Base-by-base conservation (phyloP, 2,888 invertebrate species). In the Chymomyza procnemis region DNA sequence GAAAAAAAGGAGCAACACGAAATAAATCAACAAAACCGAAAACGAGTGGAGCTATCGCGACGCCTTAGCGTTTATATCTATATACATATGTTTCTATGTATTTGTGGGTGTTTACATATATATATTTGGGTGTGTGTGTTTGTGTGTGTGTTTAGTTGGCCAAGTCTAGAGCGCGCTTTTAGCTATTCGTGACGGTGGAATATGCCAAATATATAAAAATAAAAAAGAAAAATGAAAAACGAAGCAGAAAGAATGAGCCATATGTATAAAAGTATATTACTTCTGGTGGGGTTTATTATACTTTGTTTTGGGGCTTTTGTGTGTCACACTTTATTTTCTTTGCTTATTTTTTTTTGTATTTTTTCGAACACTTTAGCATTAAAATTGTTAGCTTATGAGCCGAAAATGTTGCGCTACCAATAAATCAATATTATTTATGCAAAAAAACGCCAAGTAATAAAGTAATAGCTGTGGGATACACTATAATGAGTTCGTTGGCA, bases 341-440 rank as follows among this genome's bases (percentile, higher is more conserved):
- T 54, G n/a, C n/a, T n/a, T n/a, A n/a, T n/a, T n/a, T n/a, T n/a
- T n/a, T n/a, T n/a, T n/a, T n/a, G n/a, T 22, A 0, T 21, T 54
- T 18, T 18, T 16, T 18, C 48, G n/a, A 16, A 16, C 18, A 18
- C 30, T 76, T 79, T 75, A 71, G 81, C 85, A 86, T 81, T 86
- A 81, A 86, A 76, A 81, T 86, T 59, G 79, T 67, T 71, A 77
- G 78, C 74, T 82, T 80, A 76, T 86, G 76, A 76, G 79, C 80
- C 85, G 71, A 82, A 80, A 76, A 86, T 81, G 76, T 70, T 80
- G 80, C 76, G 83, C 85, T 78, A 79, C 74, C 84, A 82, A 83
- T 85, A 85, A 85, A 85, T 85, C 85, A 88, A 85, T 85, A 85
- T 80, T 87, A 80, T 85, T 87, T 83, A 84, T 84, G 87, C 85